Evolutionary conservation across 2,113 vertebrate species (phyloP).

Genomic region (Sigmodon hispidus): DNA sequence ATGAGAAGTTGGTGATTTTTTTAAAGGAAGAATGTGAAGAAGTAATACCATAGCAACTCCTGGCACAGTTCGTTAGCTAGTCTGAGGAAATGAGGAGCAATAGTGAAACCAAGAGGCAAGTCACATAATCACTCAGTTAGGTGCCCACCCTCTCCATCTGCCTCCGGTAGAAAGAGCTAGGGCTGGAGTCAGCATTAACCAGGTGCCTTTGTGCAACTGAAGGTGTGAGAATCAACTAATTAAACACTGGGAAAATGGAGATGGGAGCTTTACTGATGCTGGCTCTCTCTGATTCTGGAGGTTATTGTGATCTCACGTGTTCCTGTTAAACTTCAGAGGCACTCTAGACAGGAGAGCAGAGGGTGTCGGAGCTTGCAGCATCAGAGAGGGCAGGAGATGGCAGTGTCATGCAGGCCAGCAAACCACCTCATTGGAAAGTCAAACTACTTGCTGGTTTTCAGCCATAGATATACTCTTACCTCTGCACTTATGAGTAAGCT

Average conservation of each 20-base stretch:
- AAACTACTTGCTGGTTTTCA: neutral
- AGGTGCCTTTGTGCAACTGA: neutral
- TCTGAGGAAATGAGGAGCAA: neutral
- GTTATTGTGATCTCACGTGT: neutral
- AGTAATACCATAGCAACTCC: neutral
- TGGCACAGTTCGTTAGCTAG: slow-evolving; percentile 19
- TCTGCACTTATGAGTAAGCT: neutral
- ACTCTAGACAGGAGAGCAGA: neutral
- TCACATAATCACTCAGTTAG: slow-evolving; percentile 24
- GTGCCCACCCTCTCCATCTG: neutral
- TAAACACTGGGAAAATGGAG: slow-evolving; percentile 44
- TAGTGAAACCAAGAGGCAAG: slow-evolving; percentile 19
- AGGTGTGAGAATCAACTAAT: slow-evolving; percentile 67
- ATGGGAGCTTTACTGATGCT: slow-evolving; percentile 48
- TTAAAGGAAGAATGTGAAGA: neutral
- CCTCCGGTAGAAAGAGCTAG: neutral
- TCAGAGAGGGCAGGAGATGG: neutral
- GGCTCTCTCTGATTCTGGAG: neutral
- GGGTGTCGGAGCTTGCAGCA: neutral
- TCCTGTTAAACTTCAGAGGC: neutral
- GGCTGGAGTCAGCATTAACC: neutral
- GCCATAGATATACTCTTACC: too few species aligned
- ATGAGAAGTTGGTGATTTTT: slow-evolving; percentile 20
- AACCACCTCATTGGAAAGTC: neutral
- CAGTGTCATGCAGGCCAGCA: neutral